A percentile compares a stretch with the other conserved stretches of the same genome.
phyloP scores from a whole-genome alignment of 2,888 invertebrate species.

The Synergus itoensis region DNA sequence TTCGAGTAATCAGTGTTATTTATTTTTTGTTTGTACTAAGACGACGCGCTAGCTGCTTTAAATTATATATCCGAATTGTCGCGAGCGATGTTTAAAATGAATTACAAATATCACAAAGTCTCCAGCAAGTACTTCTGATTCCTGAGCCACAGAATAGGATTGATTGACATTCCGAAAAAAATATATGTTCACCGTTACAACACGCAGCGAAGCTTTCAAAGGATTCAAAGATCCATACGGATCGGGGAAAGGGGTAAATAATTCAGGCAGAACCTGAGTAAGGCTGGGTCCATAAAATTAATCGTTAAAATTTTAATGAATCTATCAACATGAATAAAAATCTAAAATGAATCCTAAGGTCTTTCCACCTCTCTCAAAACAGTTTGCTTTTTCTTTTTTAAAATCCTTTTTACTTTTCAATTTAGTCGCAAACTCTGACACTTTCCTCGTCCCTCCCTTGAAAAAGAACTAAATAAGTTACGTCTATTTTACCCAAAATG shows the following conservation, averaged over 20 bases:
- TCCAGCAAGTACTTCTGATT: constrained; percentile 13
- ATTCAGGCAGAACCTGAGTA: constrained; percentile 18
- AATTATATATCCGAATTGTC: constrained; percentile 13
- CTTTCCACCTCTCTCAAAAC: constrained; percentile 45
- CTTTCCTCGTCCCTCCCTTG: constrained; percentile 2
- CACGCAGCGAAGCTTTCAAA: constrained; percentile 23
- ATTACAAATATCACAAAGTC: constrained; percentile 33
- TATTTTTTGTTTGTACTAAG: not conserved
- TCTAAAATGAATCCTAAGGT: constrained; percentile 60
- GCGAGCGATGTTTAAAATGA: constrained; percentile 5
- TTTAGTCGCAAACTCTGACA: constrained; percentile 27
- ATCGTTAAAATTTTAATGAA: constrained; percentile 62
- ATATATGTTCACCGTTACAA: not conserved
- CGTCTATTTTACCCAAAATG: not conserved
- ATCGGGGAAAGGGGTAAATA: constrained; percentile 15
- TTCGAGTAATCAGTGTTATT: constrained; percentile 8
- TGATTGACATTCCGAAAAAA: constrained; percentile 26
- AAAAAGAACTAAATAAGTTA: constrained; percentile 34
- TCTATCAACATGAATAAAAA: constrained; percentile 66
- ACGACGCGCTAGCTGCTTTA: constrained; percentile 4
- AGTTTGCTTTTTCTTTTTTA: not conserved
- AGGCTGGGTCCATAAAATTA: constrained; percentile 50
- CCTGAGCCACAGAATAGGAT: constrained; percentile 6
- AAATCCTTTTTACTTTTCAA: constrained; percentile 3
- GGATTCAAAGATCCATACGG: not conserved